Conservation (phyloP, 1,140 invertebrate genomes). For the Galleria mellonella region DNA sequence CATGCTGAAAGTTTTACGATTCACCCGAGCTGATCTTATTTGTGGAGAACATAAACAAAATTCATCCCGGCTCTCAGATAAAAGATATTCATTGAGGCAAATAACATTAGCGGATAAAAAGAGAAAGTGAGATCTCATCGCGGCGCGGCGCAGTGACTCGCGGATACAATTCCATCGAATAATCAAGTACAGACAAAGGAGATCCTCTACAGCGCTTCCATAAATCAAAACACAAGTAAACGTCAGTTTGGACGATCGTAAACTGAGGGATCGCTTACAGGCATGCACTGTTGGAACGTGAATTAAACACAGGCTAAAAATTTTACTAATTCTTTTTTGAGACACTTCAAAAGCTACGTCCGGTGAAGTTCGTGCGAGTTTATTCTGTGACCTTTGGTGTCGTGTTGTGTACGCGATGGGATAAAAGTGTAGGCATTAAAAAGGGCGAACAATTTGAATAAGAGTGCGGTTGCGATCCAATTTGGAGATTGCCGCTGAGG, state of each 20-base stretch:
- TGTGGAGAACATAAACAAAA: conserved; percentile 20
- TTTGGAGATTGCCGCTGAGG: conserved; percentile 10
- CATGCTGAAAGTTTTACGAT: conserved; percentile 14
- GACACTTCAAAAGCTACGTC: neutral
- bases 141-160: conserved; percentile 4
- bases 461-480: conserved; percentile 7
- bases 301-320: neutral
- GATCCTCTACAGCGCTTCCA: conserved; percentile 11
- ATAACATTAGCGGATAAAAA: conserved; percentile 7
- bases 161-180: conserved; percentile 17
- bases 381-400: neutral
- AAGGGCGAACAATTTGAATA: conserved; percentile 14
- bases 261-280: conserved; percentile 7
- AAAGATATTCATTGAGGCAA: conserved; percentile 11
- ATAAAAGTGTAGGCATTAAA: conserved; percentile 14
- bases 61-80: conserved; percentile 18
- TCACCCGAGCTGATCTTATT: conserved; percentile 14
- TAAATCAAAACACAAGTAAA: conserved; percentile 39
- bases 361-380: neutral
- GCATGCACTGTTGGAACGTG: neutral
- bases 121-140: neutral
- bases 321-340: neutral
- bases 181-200: conserved; percentile 22
- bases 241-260: conserved; percentile 29
- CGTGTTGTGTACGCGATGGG: neutral